Base-by-base conservation (phyloP, 2,888 invertebrate species). In the Himalopsyche anomala region DNA sequence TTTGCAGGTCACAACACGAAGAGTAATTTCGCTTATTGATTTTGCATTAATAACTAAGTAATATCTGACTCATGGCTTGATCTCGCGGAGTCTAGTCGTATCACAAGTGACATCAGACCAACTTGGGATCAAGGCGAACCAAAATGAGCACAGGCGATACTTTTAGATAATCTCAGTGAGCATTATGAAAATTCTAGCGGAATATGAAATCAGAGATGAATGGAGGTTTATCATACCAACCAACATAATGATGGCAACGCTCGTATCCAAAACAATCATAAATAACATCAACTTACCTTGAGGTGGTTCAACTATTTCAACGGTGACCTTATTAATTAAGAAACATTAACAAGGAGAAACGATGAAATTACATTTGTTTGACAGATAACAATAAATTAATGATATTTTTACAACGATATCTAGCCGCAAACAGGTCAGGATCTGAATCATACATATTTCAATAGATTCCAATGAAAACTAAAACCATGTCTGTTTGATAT, bases 311-410 rank as follows among this genome's bases (percentile, higher is more conserved):
- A 28, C 36, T 12, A 74, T 74, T 74, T 74, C 74, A 74, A 74
- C 36, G 74, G 8, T 74, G 36, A 74, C 74, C 74, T 74, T 74
- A 74, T 74, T 74, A 74, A 74, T 74, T 74, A 74, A 74, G 38
- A 74, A 74, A 74, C 38, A 38, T 74, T 36, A 36, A 74, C 74
- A 74, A 74, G 74, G 36, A 74, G 36, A 36, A 74, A 74, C 74
- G 74, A 74, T 74, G 74, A 36, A 74, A 38, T 38, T 74, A 15
- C 38, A 36, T 74, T 74, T 74, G 74, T 74, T 74, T 38, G 74
- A 74, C 74, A 74, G 74, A 38, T 74, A 74, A 74, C 74, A 74
- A 74, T 38, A 74, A 74, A 74, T 74, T 74, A 74, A 74, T 12
- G 15, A 5, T 62, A 74, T 74, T 74, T 74, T 74, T 74, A 11